A percentile compares a stretch with the other conserved stretches of the same genome.
Evolutionary conservation across 1,140 invertebrate species (phyloP).

Genomic region (Forficula auricularia): DNA sequence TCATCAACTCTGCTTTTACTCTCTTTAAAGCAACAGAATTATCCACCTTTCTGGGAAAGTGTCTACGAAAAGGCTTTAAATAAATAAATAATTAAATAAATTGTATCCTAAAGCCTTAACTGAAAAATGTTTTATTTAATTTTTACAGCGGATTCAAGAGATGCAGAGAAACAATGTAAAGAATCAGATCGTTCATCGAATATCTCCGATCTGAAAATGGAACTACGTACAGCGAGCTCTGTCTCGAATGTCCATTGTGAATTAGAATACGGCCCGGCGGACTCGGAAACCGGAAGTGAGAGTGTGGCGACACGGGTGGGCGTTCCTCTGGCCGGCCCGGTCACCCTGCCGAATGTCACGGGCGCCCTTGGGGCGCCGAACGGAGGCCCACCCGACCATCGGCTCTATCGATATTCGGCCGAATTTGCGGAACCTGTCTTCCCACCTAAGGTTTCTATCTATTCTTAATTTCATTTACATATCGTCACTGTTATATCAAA

Average conservation of each 20-base stretch:
- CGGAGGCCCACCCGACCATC: conserved; percentile 21
- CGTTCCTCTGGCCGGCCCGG: conserved; percentile 56
- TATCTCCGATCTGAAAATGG: conserved; percentile 75
- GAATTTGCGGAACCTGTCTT: conserved; percentile 71
- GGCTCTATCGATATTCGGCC: conserved; percentile 61
- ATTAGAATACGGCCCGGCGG: conserved; percentile 33
- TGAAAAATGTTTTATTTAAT: neutral
- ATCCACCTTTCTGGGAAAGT: too few relatives aligned
- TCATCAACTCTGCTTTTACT: too few relatives aligned
- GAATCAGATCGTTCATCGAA: conserved; percentile 77
- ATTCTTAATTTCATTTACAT: too few relatives aligned
- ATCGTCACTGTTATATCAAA: too few relatives aligned
- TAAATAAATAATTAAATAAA: too few relatives aligned
- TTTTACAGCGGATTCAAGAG: conserved; percentile 28
- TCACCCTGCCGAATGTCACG: conserved; percentile 46
- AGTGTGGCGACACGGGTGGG: conserved; percentile 29
- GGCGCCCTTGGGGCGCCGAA: conserved; percentile 17
- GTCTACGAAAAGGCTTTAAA: too few relatives aligned
- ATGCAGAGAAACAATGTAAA: conserved; percentile 61
- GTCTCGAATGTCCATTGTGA: conserved; percentile 47
- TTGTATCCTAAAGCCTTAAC: too few relatives aligned
- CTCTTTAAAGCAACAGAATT: too few relatives aligned
- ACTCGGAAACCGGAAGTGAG: conserved; percentile 31
- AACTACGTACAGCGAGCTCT: conserved; percentile 67
- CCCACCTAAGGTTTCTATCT: conserved; percentile 36